phyloP scores from a whole-genome alignment of 2,888 invertebrate species.

The Mactromeris polynyma region DNA sequence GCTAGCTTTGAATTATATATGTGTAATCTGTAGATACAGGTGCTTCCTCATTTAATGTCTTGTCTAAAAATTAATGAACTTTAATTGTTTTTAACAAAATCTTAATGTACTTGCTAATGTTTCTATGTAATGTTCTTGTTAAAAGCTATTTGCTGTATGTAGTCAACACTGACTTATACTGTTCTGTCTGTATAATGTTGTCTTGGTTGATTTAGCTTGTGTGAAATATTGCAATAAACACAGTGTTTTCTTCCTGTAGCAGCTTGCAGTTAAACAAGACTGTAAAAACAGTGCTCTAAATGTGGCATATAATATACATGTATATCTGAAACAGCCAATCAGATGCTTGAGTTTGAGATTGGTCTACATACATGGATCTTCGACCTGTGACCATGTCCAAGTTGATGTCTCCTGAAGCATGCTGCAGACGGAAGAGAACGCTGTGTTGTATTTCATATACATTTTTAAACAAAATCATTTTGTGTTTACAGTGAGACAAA shows the following conservation, averaged over 20 bases:
- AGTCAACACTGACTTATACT: background rate
- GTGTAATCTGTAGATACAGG: background rate
- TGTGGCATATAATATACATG: too few relatives aligned
- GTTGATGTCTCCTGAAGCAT: too few relatives aligned
- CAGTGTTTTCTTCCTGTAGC: background rate
- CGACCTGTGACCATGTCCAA: too few relatives aligned
- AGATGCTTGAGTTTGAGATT: too few relatives aligned
- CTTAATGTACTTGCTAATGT: background rate
- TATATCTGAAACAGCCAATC: too few relatives aligned
- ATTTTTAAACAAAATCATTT: background rate
- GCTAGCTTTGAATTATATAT: too few relatives aligned
- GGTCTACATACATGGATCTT: too few relatives aligned
- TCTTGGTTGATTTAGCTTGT: background rate
- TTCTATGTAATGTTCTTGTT: background rate
- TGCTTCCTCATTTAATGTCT: background rate
- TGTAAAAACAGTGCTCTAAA: too few relatives aligned
- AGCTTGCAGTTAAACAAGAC: too few relatives aligned
- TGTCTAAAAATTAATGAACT: background rate
- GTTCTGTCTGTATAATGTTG: background rate
- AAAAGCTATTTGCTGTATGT: background rate
- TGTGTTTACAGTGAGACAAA: constrained; percentile 43
- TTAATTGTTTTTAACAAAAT: background rate
- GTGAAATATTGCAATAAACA: background rate
- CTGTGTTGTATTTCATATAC: too few relatives aligned
- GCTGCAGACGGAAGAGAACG: too few relatives aligned